phyloP scores from a whole-genome alignment of 2,888 invertebrate species.

The Morpho deidamia region DNA sequence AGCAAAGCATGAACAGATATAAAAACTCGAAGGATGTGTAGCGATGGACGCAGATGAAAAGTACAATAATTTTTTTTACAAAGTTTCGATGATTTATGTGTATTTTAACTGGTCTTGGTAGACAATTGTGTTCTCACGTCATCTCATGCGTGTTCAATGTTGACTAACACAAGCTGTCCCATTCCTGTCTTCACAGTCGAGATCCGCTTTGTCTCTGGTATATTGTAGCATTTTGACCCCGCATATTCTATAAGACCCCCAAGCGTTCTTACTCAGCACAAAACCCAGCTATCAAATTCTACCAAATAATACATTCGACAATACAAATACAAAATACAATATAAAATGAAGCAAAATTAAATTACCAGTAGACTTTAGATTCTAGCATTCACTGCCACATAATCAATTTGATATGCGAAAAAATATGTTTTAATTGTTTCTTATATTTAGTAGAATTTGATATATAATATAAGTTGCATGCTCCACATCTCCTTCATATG shows the following conservation, averaged over 20 bases:
- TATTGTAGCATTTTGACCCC: constrained; percentile 65
- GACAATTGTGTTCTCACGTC: constrained; percentile 59
- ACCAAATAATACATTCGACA: constrained; percentile 22
- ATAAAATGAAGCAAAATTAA: no score
- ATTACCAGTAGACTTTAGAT: no score
- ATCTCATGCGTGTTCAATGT: constrained; percentile 65
- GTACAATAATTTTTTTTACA: constrained; percentile 38
- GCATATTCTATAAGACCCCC: constrained; percentile 57
- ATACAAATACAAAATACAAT: no score
- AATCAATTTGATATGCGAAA: no score
- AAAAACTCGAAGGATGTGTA: constrained; percentile 29
- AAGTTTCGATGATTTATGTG: constrained; percentile 43
- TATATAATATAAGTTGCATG: constrained; percentile 55
- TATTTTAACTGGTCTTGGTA: constrained; percentile 61
- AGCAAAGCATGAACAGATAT: constrained; percentile 59
- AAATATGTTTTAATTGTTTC: no score
- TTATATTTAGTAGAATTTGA: constrained; percentile 25
- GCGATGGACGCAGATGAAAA: constrained; percentile 30
- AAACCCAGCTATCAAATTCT: constrained; percentile 36
- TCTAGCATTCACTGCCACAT: no score
- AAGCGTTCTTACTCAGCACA: constrained; percentile 62
- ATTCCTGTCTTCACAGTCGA: constrained; percentile 54
- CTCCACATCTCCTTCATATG: constrained; percentile 45
- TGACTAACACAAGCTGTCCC: constrained; percentile 60
- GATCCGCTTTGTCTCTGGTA: constrained; percentile 66